Evolutionary conservation across 53 echinoderm and acorn worm genomes (phyloP), one percentile per base, ranked within the genome.

Genomic region (Astropecten irregularis): DNA sequence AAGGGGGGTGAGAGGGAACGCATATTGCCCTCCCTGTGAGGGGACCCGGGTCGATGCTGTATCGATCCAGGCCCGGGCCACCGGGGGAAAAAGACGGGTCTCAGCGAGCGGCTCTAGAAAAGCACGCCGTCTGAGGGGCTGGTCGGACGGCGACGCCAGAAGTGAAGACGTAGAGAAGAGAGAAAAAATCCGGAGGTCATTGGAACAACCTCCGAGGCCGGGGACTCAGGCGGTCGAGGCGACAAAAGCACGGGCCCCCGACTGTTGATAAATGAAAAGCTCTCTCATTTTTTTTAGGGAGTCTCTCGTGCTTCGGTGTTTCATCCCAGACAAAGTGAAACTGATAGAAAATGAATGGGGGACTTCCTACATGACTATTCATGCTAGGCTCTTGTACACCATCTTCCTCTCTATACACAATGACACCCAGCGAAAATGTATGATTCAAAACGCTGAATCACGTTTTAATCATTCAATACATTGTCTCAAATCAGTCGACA

Each of bases 1-100:
- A n/a, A 50, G 40, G 31, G 50, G 57, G 35, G 50, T 38, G 33
- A 9, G 66, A 66, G 36, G 35, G 66, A 9, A 38, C 38, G 9
- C 62, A 40, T 38, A 40, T 58, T 62, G 40, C 29, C 79, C n/a
- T n/a, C n/a, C 79, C 60, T 38, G 26, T 33, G 79, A 79, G 61
- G 79, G 32, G 36, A 61, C 28, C 40, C 61, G 79, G 79, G 79
- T 79, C 79, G 79, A 79, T 79, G 61, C 10, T 4, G 59, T 76
- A 79, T 79, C 30, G 79, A 79, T 79, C 47, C 20, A 11, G 42
- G 64, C 14, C 44, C 42, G 32, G 46, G 62, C 57, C 57, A 61
- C 60, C 42, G 11, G 42, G 60, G 60, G 60, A 40, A 39, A 42
- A 42, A 42, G 64, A 64, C 15, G 64, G 20, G 42, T 11, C 42